Base-by-base conservation (phyloP, 2,797 vertebrate species). In the Lagorchestes hirsutus region DNA sequence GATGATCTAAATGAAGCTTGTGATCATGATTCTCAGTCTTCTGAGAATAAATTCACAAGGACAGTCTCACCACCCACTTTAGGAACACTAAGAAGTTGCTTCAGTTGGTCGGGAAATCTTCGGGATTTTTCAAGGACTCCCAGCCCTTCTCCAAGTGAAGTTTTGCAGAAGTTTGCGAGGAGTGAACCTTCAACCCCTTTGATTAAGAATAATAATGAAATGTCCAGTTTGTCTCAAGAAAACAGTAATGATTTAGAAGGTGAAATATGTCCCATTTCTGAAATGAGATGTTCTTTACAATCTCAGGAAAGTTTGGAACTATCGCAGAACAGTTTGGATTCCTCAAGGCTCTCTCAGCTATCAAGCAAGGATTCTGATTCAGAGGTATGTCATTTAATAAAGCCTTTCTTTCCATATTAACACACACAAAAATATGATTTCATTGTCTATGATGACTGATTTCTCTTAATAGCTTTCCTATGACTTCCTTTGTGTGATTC, bases 81-180 rank as follows among this genome's bases (percentile, higher is more conserved):
- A 94, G 96, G 98, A 93, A 97, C 0, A 0, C 97, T 98, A 5
- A 97, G 97, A 94, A 98, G 98, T 28, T 98, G 99, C 10, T 99
- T 99, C 57, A 98, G 67, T 90, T 99, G 99, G 99, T 98, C 99
- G 31, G 98, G 96, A 94, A 97, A 93, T 95, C 97, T 98, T 1
- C 0, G 93, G 57, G 98, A 98, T 82, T 98, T 55, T 90, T 95
- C 98, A 0, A 96, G 34, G 87, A 97, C 97, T 0, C 96, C 93
- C 0, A 94, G 96, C 31, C 95, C 93, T 4, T 97, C 98, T 90
- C 95, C 92, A 2, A 97, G 97, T 4, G 74, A 99, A 22, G 82
- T 95, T 0, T 96, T 99, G 96, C 99, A 98, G 94, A 98, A 98
- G 95, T 99, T 99, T 97, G 98, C 98, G 5, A 99, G 98, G 54